These are phyloP conservation scores for Coregonus clupeaformis DNA, from an alignment of 2,113 vertebrate species.

Conservation along the genomic window DNA sequence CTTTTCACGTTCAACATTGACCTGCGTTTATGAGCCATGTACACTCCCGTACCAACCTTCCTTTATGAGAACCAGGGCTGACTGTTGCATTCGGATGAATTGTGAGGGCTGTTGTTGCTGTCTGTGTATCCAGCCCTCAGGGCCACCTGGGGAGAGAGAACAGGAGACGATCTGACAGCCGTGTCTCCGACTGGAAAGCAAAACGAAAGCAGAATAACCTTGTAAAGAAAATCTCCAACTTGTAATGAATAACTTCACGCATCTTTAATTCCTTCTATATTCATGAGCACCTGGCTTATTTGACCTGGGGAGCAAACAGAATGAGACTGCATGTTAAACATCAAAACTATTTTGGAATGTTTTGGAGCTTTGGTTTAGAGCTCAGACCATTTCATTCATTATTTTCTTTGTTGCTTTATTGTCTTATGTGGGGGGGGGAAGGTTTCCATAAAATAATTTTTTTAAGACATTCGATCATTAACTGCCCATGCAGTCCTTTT, in stretches of 20 bases:
- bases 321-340: constrained; percentile 50
- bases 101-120: background rate
- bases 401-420: background rate
- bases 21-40: background rate
- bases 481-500: background rate
- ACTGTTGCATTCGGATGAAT: background rate
- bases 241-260: constrained; percentile 66
- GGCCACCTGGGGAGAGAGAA: constrained; percentile 19
- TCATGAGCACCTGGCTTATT: constrained; percentile 71
- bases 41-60: background rate
- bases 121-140: background rate
- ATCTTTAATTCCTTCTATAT: constrained; percentile 66
- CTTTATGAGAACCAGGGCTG: background rate
- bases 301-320: constrained; percentile 48
- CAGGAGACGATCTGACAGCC: constrained; percentile 25
- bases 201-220: constrained; percentile 45
- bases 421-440: no score
- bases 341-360: background rate
- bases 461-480: background rate
- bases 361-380: background rate
- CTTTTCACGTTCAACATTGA: background rate
- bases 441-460: no score
- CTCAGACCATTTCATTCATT: background rate
- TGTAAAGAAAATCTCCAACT: constrained; percentile 57
- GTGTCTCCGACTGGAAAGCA: constrained; percentile 29